Conservation (phyloP, 2,888 invertebrate genomes). For the Therioaphis trifolii region DNA sequence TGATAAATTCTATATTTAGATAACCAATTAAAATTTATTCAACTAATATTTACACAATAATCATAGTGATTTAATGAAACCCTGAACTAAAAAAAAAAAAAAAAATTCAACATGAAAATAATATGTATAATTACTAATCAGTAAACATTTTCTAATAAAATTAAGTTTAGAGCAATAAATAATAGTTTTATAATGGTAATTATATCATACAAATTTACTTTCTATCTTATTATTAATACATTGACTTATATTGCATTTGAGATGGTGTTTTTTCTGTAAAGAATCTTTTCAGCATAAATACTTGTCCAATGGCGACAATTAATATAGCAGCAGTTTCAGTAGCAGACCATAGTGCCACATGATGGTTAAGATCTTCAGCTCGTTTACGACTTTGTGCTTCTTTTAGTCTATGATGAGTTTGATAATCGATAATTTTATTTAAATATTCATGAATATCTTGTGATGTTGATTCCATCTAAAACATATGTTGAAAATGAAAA, state of each 20-base stretch:
- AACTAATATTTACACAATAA: conserved; percentile 52
- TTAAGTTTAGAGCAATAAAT: not conserved
- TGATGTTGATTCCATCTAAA: conserved; percentile 91
- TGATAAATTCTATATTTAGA: conserved; percentile 9
- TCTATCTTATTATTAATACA: conserved; percentile 47
- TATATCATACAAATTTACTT: not conserved
- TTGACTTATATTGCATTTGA: conserved; percentile 50
- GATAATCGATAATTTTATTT: conserved; percentile 90
- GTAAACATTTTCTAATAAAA: conserved; percentile 3
- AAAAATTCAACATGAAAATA: conserved; percentile 28
- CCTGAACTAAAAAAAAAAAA: conserved; percentile 2
- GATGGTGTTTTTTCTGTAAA: conserved; percentile 76
- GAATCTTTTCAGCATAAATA: conserved; percentile 90
- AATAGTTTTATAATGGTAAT: conserved; percentile 35
- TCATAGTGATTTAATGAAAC: conserved; percentile 18
- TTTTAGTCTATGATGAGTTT: conserved; percentile 94
- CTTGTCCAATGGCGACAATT: conserved; percentile 89
- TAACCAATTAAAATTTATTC: conserved; percentile 19
- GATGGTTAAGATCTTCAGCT: conserved; percentile 95
- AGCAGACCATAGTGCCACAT: conserved; percentile 93
- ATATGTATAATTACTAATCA: conserved; percentile 7
- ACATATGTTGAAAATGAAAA: conserved; percentile 66
- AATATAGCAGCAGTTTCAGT: conserved; percentile 88
- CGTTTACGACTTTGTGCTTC: conserved; percentile 95
- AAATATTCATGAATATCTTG: conserved; percentile 90